phyloP scores from a whole-genome alignment of 2,888 invertebrate species.

The Chorisops tibialis region DNA sequence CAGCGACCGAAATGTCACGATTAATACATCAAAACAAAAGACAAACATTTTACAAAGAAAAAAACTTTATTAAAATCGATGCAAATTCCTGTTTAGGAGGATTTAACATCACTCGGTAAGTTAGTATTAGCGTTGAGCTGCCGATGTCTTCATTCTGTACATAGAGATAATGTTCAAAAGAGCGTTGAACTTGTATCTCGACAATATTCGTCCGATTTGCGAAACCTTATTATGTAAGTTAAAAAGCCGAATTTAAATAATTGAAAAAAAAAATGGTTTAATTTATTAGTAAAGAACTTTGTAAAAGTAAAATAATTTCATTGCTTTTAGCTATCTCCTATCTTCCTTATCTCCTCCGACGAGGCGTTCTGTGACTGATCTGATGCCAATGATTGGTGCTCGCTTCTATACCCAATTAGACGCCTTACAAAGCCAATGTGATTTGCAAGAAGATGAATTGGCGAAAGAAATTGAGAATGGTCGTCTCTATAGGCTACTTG shows the following conservation, averaged over 20 bases:
- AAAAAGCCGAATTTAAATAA: background rate
- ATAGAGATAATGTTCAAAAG: constrained; percentile 80
- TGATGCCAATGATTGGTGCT: constrained; percentile 99
- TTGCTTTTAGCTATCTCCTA: constrained; percentile 66
- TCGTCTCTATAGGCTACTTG: constrained; percentile 81
- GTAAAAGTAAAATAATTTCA: background rate
- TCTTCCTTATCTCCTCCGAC: constrained; percentile 59
- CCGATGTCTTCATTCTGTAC: constrained; percentile 82
- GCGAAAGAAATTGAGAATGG: constrained; percentile 94
- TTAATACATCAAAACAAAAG: too few species aligned
- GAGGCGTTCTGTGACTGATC: constrained; percentile 83
- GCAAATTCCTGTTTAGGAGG: constrained; percentile 59
- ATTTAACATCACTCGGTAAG: constrained; percentile 86
- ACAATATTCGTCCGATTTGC: constrained; percentile 89
- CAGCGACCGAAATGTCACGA: too few species aligned
- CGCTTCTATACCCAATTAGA: constrained; percentile 96
- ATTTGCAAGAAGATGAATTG: constrained; percentile 86
- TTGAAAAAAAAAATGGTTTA: background rate
- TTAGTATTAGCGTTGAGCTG: constrained; percentile 90
- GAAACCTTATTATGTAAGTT: constrained; percentile 86
- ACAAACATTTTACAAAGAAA: too few species aligned
- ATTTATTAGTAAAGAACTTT: background rate
- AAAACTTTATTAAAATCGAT: constrained; percentile 11
- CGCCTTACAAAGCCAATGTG: constrained; percentile 80
- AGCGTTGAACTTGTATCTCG: constrained; percentile 86